phyloP scores from a whole-genome alignment of 2,797 vertebrate species.

The Chanos chanos region DNA sequence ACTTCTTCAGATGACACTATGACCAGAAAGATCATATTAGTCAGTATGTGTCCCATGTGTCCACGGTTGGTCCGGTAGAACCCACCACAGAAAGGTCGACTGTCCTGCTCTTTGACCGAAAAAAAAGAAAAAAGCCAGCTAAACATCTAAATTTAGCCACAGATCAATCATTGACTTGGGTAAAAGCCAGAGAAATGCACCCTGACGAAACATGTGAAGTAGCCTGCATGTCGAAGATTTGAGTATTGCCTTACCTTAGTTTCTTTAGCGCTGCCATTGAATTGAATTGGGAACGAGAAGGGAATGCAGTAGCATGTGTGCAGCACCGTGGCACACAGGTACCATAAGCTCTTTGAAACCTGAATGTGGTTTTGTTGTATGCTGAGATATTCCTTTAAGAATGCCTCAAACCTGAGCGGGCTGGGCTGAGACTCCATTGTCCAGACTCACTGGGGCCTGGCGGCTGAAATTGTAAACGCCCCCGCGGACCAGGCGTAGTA shows the following conservation, averaged over 20 bases:
- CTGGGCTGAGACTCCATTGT: constrained; percentile 21
- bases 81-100: neutral
- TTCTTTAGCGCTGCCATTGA: no score
- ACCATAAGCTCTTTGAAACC: no score
- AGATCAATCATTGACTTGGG: constrained; percentile 38
- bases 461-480: constrained; percentile 22
- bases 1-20: no score
- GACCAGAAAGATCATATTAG: neutral
- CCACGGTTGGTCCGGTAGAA: neutral
- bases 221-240: no score
- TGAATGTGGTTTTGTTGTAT: no score
- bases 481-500: neutral
- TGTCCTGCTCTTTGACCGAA: constrained; percentile 9
- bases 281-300: no score
- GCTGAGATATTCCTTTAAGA: no score
- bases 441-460: constrained; percentile 15
- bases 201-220: no score
- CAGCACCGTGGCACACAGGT: no score
- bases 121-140: constrained; percentile 5
- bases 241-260: no score
- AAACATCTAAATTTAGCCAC: constrained; percentile 37
- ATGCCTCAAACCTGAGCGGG: constrained; percentile 28
- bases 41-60: neutral
- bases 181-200: constrained; percentile 23
- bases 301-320: no score